Evolutionary conservation across 2,113 vertebrate species (phyloP), one percentile per base, ranked within the genome.

Genomic region (Oryzias celebensis): DNA sequence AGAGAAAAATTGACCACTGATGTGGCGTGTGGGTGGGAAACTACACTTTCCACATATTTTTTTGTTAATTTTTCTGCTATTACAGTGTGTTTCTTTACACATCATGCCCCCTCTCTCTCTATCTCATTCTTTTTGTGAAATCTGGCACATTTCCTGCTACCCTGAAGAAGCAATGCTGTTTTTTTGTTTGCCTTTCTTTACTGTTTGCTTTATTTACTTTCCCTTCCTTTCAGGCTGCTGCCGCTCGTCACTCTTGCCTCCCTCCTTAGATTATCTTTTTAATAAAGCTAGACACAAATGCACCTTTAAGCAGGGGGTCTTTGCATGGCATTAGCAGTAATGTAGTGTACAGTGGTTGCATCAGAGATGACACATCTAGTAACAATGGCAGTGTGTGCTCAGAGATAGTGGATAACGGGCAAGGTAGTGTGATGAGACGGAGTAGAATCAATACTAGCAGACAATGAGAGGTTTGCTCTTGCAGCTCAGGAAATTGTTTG

Each of bases 401-500:
- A 58, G 69, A 80, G 80, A 86, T 84, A 76, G 83, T 75, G 79
- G 75, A 87, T 86, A 85, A 82, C 71, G 54, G 78, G 51, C 65
- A 55, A 79, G 74, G 71, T 77, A 77, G 80, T 73, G 83, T 81
- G 85, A 84, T 71, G 78, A 85, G 78, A 83, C 78, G 65, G 74
- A 83, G 79, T 71, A 78, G 64, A 87, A 88, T 90, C 89, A 85
- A 88, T 90, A 89, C 77, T 62, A 75, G 71, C 77, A 86, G 80
- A 90, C 86, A 88, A 88, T 88, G 82, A 89, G 83, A 83, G 83
- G 85, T 82, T 87, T 85, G 84, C 79, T 81, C 79, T 83, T 42
- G 42, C 71, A 71, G 79, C 71, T 74, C 87, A 87, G 85, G 85
- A 89, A 88, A 89, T 89, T 84, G 85, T 88, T 87, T 87, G 81